phyloP scores from a whole-genome alignment of 1,140 invertebrate genomes.

The Stratiolaelaps scimitus region DNA sequence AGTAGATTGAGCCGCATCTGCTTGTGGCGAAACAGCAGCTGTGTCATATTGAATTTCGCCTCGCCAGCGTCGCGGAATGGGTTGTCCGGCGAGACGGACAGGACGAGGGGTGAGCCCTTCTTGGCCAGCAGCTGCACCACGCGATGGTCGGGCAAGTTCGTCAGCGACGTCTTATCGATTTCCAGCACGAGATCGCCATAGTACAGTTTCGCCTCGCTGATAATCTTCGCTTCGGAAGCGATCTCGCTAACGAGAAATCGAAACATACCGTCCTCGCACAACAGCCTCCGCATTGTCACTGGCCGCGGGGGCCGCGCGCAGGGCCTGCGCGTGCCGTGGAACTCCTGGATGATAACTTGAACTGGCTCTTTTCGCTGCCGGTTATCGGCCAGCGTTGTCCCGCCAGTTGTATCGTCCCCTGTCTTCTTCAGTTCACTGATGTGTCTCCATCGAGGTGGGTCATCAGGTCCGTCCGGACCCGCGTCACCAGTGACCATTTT shows the following conservation, averaged over 20 bases:
- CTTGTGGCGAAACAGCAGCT: neutral
- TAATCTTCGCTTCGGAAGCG: neutral
- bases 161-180: neutral
- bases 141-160: neutral
- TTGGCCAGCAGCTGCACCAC: neutral
- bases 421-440: neutral
- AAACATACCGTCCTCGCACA: conserved; percentile 7
- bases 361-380: neutral
- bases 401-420: neutral
- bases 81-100: neutral
- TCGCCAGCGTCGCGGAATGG: neutral
- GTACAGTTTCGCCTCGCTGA: neutral
- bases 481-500: no score
- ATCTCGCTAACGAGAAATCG: neutral
- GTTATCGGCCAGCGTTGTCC: neutral
- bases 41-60: neutral
- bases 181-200: neutral
- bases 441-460: neutral
- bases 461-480: no score
- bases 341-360: conserved; percentile 14
- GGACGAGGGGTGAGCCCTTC: neutral
- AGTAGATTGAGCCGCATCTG: neutral
- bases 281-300: neutral
- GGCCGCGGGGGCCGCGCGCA: neutral
- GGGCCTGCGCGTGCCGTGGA: neutral